phyloP scores from a whole-genome alignment of 92 coral and sea anemone genomes.

The Micromussa lordhowensis region DNA sequence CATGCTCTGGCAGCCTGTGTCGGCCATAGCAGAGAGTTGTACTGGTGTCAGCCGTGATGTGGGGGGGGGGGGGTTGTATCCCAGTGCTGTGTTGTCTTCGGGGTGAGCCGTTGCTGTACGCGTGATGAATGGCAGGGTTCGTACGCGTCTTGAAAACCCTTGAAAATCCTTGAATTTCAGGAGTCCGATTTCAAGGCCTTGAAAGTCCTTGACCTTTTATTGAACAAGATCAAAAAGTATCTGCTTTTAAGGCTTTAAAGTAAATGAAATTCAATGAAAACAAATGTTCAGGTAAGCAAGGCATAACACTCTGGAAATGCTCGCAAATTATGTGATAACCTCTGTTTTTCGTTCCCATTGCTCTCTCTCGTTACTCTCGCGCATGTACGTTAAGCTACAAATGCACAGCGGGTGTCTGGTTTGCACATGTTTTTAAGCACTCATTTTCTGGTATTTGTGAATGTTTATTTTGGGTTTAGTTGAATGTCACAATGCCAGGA shows the following conservation, averaged over 20 bases:
- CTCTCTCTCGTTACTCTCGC: background rate
- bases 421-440: too few relatives aligned
- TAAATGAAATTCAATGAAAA: slow-evolving; percentile 5
- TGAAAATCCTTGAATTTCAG: too few relatives aligned
- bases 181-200: too few relatives aligned
- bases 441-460: too few relatives aligned
- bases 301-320: slow-evolving; percentile 9
- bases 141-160: too few relatives aligned
- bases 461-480: too few relatives aligned
- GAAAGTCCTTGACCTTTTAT: too few relatives aligned
- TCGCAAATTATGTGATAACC: background rate
- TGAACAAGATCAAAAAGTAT: background rate
- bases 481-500: too few relatives aligned
- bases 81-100: slow-evolving; percentile 61
- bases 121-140: too few relatives aligned
- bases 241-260: background rate
- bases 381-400: background rate
- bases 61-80: slow-evolving; percentile 50
- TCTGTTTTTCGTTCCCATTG: background rate
- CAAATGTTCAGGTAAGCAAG: background rate
- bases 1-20: slow-evolving; percentile 78
- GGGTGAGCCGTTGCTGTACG: slow-evolving; percentile 16
- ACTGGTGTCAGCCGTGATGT: slow-evolving; percentile 40
- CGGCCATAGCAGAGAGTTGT: slow-evolving; percentile 72
- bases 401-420: too few relatives aligned